Conservation (phyloP, 2,888 invertebrate genomes). For the Halocaridina rubra region DNA sequence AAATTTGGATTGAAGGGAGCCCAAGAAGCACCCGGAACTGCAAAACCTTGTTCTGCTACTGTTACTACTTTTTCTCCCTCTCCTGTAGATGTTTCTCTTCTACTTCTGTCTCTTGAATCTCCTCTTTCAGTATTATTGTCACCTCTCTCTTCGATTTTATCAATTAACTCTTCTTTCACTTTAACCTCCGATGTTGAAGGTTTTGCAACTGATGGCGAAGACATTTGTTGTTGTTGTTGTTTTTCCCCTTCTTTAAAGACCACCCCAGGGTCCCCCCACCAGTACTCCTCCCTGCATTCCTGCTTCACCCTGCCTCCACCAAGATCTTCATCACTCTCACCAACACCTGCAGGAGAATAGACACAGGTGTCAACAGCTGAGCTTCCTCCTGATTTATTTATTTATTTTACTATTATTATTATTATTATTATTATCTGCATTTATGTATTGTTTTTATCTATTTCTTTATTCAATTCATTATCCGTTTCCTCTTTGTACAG, state of each 20-base stretch:
- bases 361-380: not conserved
- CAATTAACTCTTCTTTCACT: no score
- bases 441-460: not conserved
- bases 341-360: constrained; percentile 7
- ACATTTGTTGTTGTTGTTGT: constrained; percentile 15
- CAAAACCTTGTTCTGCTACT: not conserved
- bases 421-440: not conserved
- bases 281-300: constrained; percentile 26
- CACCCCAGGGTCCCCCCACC: constrained; percentile 41
- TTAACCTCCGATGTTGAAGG: not conserved
- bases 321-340: constrained; percentile 1
- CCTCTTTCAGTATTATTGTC: not conserved
- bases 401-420: not conserved
- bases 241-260: not conserved
- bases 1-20: constrained; percentile 10
- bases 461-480: not conserved
- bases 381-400: not conserved
- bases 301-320: constrained; percentile 33
- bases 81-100: no score
- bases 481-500: not conserved
- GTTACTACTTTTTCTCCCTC: no score
- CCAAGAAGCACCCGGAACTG: no score
- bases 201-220: constrained; percentile 13
- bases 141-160: no score
- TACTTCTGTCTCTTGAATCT: not conserved